phyloP scores from a whole-genome alignment of 2,888 invertebrate species.

The Diloba caeruleocephala region DNA sequence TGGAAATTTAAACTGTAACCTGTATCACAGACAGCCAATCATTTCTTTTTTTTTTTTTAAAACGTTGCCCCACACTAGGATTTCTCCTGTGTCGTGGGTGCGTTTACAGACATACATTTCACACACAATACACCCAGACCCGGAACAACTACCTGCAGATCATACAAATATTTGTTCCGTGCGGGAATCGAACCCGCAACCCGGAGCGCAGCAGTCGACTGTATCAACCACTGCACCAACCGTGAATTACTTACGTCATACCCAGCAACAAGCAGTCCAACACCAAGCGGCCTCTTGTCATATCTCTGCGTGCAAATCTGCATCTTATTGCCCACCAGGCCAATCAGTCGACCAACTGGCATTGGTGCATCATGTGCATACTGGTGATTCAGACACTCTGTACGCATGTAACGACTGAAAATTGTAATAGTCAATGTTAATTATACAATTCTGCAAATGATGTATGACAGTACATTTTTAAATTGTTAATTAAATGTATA shows the following conservation, averaged over 20 bases:
- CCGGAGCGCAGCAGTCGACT: too few relatives aligned
- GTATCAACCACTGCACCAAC: not conserved
- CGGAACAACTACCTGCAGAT: too few relatives aligned
- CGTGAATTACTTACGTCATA: slow-evolving; percentile 93
- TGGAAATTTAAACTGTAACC: too few relatives aligned
- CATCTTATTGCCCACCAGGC: slow-evolving; percentile 97
- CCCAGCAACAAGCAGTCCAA: slow-evolving; percentile 98
- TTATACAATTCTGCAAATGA: not conserved
- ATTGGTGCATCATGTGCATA: slow-evolving; percentile 96
- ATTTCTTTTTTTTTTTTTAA: too few relatives aligned
- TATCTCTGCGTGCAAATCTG: slow-evolving; percentile 99
- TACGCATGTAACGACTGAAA: slow-evolving; percentile 96
- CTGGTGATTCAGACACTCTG: slow-evolving; percentile 98
- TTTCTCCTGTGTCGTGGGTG: too few relatives aligned
- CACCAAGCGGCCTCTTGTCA: slow-evolving; percentile 98
- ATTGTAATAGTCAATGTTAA: not conserved
- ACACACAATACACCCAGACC: too few relatives aligned
- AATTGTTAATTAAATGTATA: too few relatives aligned
- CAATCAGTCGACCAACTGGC: slow-evolving; percentile 96
- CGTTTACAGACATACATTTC: too few relatives aligned
- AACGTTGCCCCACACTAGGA: too few relatives aligned
- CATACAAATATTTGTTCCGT: too few relatives aligned
- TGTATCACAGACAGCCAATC: too few relatives aligned
- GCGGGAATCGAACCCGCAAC: too few relatives aligned
- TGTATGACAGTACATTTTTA: not conserved